Evolutionary conservation across 2,113 vertebrate species (phyloP).

Genomic region (Seriola dumerili): DNA sequence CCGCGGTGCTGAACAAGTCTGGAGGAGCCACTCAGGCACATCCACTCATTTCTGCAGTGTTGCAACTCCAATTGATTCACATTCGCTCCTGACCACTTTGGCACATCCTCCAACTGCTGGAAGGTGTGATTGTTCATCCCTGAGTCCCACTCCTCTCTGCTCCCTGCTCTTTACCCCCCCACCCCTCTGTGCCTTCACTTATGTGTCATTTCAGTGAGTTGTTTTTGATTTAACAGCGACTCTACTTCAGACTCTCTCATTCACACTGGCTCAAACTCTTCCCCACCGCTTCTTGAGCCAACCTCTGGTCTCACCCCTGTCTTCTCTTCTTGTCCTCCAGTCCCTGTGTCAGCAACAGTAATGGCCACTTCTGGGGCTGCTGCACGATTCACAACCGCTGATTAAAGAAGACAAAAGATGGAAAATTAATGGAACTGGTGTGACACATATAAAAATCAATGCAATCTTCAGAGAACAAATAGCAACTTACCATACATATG

Average conservation of each 20-base stretch:
- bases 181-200: not conserved
- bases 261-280: slow-evolving; percentile 17
- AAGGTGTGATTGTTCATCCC: slow-evolving; percentile 44
- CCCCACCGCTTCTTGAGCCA: not conserved
- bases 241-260: slow-evolving; percentile 12
- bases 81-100: slow-evolving; percentile 42
- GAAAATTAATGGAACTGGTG: slow-evolving; percentile 19
- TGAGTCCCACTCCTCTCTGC: not conserved
- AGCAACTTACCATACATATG: not conserved
- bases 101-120: slow-evolving; percentile 43
- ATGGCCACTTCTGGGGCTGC: not conserved
- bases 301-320: not conserved
- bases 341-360: not conserved
- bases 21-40: slow-evolving; percentile 16
- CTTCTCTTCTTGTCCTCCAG: not conserved
- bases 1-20: slow-evolving; percentile 68
- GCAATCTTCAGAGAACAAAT: not conserved
- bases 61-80: slow-evolving; percentile 57
- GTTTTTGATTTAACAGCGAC: slow-evolving; percentile 15
- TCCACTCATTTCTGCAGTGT: slow-evolving; percentile 46
- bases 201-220: slow-evolving; percentile 39
- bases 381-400: not conserved
- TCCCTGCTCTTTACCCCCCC: not conserved
- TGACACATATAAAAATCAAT: not conserved
- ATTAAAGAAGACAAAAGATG: not conserved